Percentiles rank a stretch among this genome's conserved stretches.
phyloP scores from a whole-genome alignment of 2,888 invertebrate genomes.

The Linyphia triangularis region DNA sequence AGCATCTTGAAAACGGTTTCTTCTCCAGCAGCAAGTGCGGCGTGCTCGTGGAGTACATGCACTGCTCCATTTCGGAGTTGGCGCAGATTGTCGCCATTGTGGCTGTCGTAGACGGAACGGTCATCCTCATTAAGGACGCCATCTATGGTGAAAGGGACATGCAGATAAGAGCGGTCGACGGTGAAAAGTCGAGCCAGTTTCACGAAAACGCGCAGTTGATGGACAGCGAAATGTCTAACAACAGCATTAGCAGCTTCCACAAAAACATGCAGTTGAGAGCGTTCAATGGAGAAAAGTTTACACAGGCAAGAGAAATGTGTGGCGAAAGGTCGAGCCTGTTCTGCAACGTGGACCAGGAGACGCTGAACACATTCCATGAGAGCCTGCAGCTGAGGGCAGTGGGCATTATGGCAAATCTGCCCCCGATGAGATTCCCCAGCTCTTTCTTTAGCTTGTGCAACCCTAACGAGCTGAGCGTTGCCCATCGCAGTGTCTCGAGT shows the following conservation, averaged over 20 bases:
- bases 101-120: constrained; percentile 65
- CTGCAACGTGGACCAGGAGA: constrained; percentile 22
- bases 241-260: too few species aligned
- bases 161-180: neutral
- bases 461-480: constrained; percentile 65
- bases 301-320: too few species aligned
- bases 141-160: constrained; percentile 34
- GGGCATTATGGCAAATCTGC: constrained; percentile 63
- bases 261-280: too few species aligned
- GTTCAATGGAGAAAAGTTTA: too few species aligned
- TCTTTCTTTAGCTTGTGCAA: constrained; percentile 53
- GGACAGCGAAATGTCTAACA: neutral
- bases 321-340: too few species aligned
- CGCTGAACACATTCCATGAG: constrained; percentile 57
- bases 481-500: constrained; percentile 73
- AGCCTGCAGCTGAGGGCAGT: constrained; percentile 43
- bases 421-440: constrained; percentile 42
- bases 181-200: too few species aligned
- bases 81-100: constrained; percentile 66
- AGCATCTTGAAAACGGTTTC: constrained; percentile 60
- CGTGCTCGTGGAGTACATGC: constrained; percentile 69
- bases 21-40: constrained; percentile 66
- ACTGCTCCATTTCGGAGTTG: constrained; percentile 65
- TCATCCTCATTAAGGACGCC: constrained; percentile 66
- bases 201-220: neutral